Evolutionary conservation across 2,888 invertebrate genomes (phyloP), one percentile per base, ranked within the genome.

Genomic region (Cantharis lateralis): DNA sequence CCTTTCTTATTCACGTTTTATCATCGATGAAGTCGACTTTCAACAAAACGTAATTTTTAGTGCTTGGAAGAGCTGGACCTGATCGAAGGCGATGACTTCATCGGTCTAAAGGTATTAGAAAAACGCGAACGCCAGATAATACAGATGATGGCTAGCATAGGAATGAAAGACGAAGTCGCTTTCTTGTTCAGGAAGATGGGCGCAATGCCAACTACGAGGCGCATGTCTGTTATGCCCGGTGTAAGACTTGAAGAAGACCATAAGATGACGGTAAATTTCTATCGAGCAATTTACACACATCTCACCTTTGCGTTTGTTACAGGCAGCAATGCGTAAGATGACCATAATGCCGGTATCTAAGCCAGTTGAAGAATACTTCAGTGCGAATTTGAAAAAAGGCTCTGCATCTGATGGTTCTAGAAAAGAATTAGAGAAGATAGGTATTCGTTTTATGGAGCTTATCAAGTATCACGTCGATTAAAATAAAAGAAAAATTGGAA

Each of bases 141-240:
- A 0, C 81, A 86, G 5, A 83, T 90, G 78, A 88, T 90, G 88
- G 84, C 87, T 0, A 84, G 82, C 1, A 80, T 83, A 3, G 85
- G 87, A 10, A 85, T 89, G 84, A 89, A 88, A 75, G 83, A 85
- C 3, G 87, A 88, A 69, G 88, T 88, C 61, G 86, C 88, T 2
- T 87, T 87, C 81, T 84, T 91, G 3, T 88, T 90, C 81, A 86
- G 87, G 24, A 84, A 87, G 75, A 90, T 90, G 89, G 83, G 88
- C 0, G 86, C 86, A 1, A 87, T 90, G 79, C 89, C 90, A 0
- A 84, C 88, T 0, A 83, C 84, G 2, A 83, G 90, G 64, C 84
- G 90, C 73, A 84, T 90, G 82, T 88, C 89, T 1, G 87, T 90
- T 10, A 89, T 90, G 87, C 90, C 90, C n/a, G 90, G 90, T 18